Base-by-base conservation (phyloP, 2,888 invertebrate species). In the Melieria crassipennis region DNA sequence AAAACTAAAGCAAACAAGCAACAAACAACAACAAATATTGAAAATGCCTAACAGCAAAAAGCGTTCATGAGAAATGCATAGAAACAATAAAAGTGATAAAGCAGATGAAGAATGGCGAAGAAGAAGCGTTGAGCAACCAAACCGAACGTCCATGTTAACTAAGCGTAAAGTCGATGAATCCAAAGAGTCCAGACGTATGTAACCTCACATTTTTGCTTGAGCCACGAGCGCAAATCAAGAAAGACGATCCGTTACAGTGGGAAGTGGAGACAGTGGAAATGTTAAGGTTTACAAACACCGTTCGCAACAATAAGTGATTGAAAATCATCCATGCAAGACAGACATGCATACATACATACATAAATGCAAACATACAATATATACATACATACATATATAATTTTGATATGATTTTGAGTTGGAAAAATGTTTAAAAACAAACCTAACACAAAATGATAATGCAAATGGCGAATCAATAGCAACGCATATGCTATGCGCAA, bases 261-360 rank as follows among this genome's bases (percentile, higher is more conserved):
- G 3, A 30, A 30, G 30, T 30, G 30, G 30, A 30, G 30, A 30
- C 2, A 30, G 30, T 30, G 79, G 77, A 78, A 76, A 80, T 72
- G 78, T 82, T 82, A 16, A 73, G 52, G 68, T 76, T 77, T 82
- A 75, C 78, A 81, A 81, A 83, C 84, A 83, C 84, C 83, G 82
- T 83, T 82, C 81, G 82, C 80, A 83, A 84, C 84, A 84, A 83
- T 82, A 76, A 83, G 82, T 83, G 83, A 83, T 83, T 83, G 76
- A 84, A 83, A 84, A 84, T 82, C 83, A 83, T 82, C 79, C 76
- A 77, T 80, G 77, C 30, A 30, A 30, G 30, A 30, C 30, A 30
- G 30, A 30, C 30, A 30, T 30, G 3, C 30, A 30, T 30, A 30
- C 30, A 30, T 30, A 2, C 30, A 30, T 30, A 30, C 30, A 30